phyloP scores from a whole-genome alignment of 1,140 invertebrate genomes.

The Saccostrea echinata region DNA sequence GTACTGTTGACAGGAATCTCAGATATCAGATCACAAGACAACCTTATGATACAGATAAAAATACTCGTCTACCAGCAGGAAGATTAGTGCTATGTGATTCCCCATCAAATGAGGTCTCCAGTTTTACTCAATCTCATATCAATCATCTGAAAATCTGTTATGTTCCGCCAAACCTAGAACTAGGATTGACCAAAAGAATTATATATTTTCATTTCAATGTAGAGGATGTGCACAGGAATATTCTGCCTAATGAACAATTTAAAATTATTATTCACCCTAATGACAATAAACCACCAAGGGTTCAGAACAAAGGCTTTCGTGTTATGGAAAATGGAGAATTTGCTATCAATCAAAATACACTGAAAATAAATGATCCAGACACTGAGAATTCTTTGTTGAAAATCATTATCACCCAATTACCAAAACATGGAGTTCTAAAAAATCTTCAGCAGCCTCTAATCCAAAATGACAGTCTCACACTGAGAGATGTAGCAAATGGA shows the following conservation, averaged over 20 bases:
- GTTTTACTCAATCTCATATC: constrained; percentile 79
- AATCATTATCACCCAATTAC: constrained; percentile 71
- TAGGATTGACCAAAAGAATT: constrained; percentile 76
- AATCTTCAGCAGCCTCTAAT: constrained; percentile 62
- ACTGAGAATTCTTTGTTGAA: constrained; percentile 70
- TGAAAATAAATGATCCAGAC: constrained; percentile 78
- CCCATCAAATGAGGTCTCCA: constrained; percentile 64
- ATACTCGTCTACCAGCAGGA: constrained; percentile 74
- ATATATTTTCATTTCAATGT: constrained; percentile 79
- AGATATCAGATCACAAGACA: constrained; percentile 70
- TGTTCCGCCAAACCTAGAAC: constrained; percentile 76
- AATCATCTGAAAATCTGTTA: constrained; percentile 80
- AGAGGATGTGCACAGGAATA: constrained; percentile 77
- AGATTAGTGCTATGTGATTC: constrained; percentile 76
- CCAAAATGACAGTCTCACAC: constrained; percentile 74
- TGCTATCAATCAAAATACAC: constrained; percentile 70
- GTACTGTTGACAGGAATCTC: constrained; percentile 75
- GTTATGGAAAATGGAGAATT: constrained; percentile 75
- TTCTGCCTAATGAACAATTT: constrained; percentile 75
- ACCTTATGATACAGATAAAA: constrained; percentile 76
- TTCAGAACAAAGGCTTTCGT: constrained; percentile 73
- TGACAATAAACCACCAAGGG: constrained; percentile 78
- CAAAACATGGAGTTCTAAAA: constrained; percentile 72
- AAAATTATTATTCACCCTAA: constrained; percentile 77
- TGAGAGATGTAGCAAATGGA: constrained; percentile 72